Evolutionary conservation across 2,113 vertebrate genomes (phyloP).

Genomic region (Chionodraco myersi): DNA sequence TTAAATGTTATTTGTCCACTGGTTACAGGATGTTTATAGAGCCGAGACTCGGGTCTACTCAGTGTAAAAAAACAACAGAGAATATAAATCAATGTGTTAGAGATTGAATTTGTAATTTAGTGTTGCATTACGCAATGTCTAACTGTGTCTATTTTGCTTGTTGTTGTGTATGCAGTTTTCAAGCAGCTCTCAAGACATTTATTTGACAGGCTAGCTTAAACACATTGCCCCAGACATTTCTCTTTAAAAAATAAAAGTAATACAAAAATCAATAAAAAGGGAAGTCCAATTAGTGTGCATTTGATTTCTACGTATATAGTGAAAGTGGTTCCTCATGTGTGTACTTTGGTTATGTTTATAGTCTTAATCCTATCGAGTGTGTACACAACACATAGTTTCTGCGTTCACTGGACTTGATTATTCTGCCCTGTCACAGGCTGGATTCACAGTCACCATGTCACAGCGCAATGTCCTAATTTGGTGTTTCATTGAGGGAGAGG

Average conservation of each 20-base stretch:
- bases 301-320: background rate
- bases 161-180: background rate
- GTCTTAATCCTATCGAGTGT: background rate
- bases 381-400: conserved; percentile 17
- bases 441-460: conserved; percentile 23
- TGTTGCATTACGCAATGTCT: background rate
- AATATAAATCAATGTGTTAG: conserved; percentile 11
- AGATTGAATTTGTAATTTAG: conserved; percentile 14
- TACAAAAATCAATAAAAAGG: background rate
- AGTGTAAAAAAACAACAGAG: conserved; percentile 17
- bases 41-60: background rate
- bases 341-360: background rate
- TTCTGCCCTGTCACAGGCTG: conserved; percentile 29
- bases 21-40: conserved; percentile 2
- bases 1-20: conserved; percentile 23
- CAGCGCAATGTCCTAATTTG: conserved; percentile 51
- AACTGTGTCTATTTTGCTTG: background rate
- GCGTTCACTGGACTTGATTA: conserved; percentile 31
- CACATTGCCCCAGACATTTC: background rate
- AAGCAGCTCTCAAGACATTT: background rate
- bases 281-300: background rate
- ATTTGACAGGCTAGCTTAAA: background rate
- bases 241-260: background rate
- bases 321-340: background rate
- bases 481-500: conserved; percentile 32